Percentiles rank a stretch among this genome's conserved stretches.
phyloP scores from a whole-genome alignment of 2,888 invertebrate species.

The Epistrophella euchroma region DNA sequence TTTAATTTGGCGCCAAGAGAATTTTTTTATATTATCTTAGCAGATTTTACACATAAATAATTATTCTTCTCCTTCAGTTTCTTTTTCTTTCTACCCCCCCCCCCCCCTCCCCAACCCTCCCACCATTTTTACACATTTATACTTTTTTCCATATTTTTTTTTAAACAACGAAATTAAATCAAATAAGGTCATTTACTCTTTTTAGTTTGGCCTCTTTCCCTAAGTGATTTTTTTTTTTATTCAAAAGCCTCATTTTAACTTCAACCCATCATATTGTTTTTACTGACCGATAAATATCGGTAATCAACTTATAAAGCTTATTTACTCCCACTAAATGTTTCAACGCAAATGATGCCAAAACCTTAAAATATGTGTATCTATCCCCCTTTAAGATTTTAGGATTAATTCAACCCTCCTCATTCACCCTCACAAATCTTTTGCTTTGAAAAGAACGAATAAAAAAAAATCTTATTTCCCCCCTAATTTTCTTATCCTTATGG shows the following conservation, averaged over 20 bases:
- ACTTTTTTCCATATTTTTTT: not conserved
- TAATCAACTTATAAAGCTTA: constrained; percentile 54
- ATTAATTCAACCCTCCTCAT: constrained; percentile 23
- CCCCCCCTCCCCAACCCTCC: no score
- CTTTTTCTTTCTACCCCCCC: no score
- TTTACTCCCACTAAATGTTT: constrained; percentile 63
- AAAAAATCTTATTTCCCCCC: constrained; percentile 26
- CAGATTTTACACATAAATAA: no score
- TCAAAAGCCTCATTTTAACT: constrained; percentile 7
- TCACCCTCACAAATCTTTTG: not conserved
- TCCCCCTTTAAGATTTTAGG: constrained; percentile 19
- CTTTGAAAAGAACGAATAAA: not conserved
- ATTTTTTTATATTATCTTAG: no score
- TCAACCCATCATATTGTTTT: constrained; percentile 30
- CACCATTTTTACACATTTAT: no score
- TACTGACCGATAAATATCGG: constrained; percentile 58
- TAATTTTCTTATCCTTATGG: constrained; percentile 44
- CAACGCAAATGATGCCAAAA: constrained; percentile 53
- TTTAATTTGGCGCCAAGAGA: no score
- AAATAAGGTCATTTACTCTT: not conserved
- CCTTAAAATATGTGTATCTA: constrained; percentile 26
- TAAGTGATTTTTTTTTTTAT: constrained; percentile 1
- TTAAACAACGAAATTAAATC: not conserved
- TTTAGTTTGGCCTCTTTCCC: not conserved
- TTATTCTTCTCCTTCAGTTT: no score